phyloP scores from a whole-genome alignment of 2,888 invertebrate species.

The Lissonota sp. region DNA sequence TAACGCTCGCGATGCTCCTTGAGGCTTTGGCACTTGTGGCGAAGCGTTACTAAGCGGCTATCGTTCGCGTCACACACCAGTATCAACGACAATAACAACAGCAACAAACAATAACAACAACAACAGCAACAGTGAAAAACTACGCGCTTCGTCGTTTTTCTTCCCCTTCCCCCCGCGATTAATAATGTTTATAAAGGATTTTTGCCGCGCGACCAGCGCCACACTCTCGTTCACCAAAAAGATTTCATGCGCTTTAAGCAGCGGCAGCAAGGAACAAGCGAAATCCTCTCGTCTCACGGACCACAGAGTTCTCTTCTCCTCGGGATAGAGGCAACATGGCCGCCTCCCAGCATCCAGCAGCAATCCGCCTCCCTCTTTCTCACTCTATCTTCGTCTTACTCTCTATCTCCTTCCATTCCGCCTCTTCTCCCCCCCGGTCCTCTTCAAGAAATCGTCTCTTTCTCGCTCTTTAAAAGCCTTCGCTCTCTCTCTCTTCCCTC shows the following conservation, averaged over 20 bases:
- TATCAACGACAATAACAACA: too few species aligned
- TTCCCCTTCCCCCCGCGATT: background rate
- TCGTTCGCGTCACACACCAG: background rate
- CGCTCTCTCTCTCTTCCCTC: constrained; percentile 33
- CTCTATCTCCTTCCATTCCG: constrained; percentile 66
- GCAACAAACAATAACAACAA: too few species aligned
- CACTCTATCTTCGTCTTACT: constrained; percentile 70
- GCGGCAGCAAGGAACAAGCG: constrained; percentile 68
- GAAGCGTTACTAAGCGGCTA: constrained; percentile 12
- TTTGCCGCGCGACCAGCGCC: background rate
- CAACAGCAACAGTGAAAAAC: too few species aligned
- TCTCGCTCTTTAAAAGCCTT: constrained; percentile 70
- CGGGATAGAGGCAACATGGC: constrained; percentile 89
- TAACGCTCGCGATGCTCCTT: constrained; percentile 41
- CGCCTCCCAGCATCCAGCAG: constrained; percentile 86
- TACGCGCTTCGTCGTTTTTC: background rate
- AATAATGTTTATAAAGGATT: constrained; percentile 11
- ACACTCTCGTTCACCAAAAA: constrained; percentile 30
- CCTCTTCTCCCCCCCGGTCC: constrained; percentile 49
- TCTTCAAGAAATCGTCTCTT: constrained; percentile 69
- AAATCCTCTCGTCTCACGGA: constrained; percentile 75
- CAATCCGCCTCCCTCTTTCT: constrained; percentile 67
- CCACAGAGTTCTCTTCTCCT: constrained; percentile 78
- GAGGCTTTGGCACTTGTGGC: background rate
- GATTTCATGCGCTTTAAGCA: constrained; percentile 62